Evolutionary conservation across 2,113 vertebrate genomes (phyloP).

Genomic region (Thalassarche chlororhynchos): DNA sequence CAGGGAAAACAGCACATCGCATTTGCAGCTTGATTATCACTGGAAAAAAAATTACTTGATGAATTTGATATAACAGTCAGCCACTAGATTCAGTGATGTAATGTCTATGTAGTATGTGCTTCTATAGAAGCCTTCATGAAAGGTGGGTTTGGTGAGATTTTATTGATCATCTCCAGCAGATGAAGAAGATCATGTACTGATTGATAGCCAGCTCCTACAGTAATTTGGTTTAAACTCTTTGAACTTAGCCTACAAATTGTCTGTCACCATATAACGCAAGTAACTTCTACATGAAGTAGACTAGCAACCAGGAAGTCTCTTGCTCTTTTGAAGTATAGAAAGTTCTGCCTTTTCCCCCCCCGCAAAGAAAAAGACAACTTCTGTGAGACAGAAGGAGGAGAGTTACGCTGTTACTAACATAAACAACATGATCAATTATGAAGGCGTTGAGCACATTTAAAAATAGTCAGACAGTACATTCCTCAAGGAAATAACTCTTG

Average conservation of each 20-base stretch:
- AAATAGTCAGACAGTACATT: not conserved
- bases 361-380: not conserved
- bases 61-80: not conserved
- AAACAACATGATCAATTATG: not conserved
- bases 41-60: not conserved
- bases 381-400: not conserved
- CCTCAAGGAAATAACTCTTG: not conserved
- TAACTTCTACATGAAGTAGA: not conserved
- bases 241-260: not conserved
- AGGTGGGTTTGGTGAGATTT: not conserved
- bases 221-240: not conserved
- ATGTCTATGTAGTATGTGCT: not conserved
- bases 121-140: not conserved
- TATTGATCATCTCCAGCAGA: not conserved
- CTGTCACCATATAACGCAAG: not conserved
- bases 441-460: not conserved
- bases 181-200: not conserved
- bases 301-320: not conserved
- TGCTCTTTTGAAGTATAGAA: not conserved
- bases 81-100: not conserved
- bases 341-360: not conserved
- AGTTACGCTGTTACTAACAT: not conserved
- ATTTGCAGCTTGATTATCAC: not conserved
- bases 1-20: not conserved
- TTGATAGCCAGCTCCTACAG: not conserved